phyloP scores from a whole-genome alignment of 2,888 invertebrate species.

The Oxyteleia sp. region DNA sequence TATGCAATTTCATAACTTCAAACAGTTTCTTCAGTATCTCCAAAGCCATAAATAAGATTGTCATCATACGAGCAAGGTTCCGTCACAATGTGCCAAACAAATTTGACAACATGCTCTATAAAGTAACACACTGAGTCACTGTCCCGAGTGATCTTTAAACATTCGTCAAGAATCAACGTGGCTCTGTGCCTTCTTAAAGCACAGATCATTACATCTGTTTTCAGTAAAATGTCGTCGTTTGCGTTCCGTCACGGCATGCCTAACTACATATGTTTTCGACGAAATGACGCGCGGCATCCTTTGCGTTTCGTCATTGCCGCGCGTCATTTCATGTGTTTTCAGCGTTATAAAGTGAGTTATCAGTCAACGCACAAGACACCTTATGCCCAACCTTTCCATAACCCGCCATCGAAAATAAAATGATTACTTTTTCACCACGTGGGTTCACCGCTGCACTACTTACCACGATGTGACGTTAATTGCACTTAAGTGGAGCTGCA shows the following conservation, averaged over 20 bases:
- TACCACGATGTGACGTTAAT: too few relatives aligned
- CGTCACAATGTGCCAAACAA: constrained; percentile 40
- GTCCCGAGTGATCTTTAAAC: constrained; percentile 20
- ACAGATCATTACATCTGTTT: constrained; percentile 62
- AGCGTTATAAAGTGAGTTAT: constrained; percentile 50
- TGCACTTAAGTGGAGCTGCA: too few relatives aligned
- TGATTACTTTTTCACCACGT: constrained; percentile 14
- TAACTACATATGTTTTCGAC: constrained; percentile 56
- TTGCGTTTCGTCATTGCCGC: constrained; percentile 51
- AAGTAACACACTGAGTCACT: constrained; percentile 19
- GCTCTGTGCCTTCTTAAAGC: constrained; percentile 21
- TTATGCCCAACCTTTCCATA: constrained; percentile 23
- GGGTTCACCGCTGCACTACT: background rate
- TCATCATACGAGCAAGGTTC: constrained; percentile 37
- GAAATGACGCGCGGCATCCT: constrained; percentile 62
- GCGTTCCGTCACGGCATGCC: constrained; percentile 44
- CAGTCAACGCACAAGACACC: constrained; percentile 40
- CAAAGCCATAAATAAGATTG: constrained; percentile 40
- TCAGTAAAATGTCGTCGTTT: constrained; percentile 48
- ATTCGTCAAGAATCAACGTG: constrained; percentile 38
- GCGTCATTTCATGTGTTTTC: constrained; percentile 36
- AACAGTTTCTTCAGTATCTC: constrained; percentile 6
- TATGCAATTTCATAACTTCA: constrained; percentile 28
- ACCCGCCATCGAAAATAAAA: constrained; percentile 34
- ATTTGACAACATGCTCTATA: constrained; percentile 35